A percentile compares a stretch with the other conserved stretches of the same genome.
Conservation (phyloP, 2,797 vertebrate genomes). For the Chelon labrosus region DNA sequence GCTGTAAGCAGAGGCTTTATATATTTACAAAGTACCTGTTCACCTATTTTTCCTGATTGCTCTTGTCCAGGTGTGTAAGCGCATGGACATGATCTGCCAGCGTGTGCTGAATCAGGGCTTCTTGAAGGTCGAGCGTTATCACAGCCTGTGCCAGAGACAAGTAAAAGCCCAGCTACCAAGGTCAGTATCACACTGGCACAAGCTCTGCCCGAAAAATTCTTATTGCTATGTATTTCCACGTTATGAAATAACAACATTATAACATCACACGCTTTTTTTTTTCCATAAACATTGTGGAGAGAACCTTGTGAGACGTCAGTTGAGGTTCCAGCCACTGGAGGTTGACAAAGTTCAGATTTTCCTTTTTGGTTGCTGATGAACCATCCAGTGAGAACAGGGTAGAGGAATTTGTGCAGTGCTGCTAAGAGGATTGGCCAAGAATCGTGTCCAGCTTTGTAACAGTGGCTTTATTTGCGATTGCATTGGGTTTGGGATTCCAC, state of each 20-base stretch:
- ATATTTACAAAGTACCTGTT: not conserved
- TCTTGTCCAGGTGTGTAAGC: constrained; percentile 92
- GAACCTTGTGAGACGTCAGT: too few relatives aligned
- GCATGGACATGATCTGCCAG: constrained; percentile 98
- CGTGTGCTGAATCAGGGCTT: constrained; percentile 98
- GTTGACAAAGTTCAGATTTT: too few relatives aligned
- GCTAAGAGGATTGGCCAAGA: too few relatives aligned
- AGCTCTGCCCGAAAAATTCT: accelerated
- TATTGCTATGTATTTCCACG: not conserved
- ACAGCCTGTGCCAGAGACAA: constrained; percentile 97
- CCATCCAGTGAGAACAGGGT: too few relatives aligned
- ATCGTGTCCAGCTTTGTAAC: too few relatives aligned
- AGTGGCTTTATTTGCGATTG: too few relatives aligned
- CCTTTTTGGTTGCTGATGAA: too few relatives aligned
- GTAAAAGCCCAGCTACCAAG: constrained; percentile 98
- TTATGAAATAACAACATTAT: not conserved
- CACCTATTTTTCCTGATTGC: not conserved
- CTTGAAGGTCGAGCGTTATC: constrained; percentile 97
- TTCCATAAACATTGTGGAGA: too few relatives aligned
- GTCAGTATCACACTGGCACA: constrained; percentile 75
- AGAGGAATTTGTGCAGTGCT: too few relatives aligned
- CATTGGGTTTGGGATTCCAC: too few relatives aligned
- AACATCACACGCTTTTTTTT: not conserved
- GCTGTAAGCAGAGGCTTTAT: not conserved
- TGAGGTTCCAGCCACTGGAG: too few relatives aligned